These are phyloP conservation scores for Syrphus vitripennis DNA, from an alignment of 2,888 invertebrate genomes.

Conservation along the genomic window DNA sequence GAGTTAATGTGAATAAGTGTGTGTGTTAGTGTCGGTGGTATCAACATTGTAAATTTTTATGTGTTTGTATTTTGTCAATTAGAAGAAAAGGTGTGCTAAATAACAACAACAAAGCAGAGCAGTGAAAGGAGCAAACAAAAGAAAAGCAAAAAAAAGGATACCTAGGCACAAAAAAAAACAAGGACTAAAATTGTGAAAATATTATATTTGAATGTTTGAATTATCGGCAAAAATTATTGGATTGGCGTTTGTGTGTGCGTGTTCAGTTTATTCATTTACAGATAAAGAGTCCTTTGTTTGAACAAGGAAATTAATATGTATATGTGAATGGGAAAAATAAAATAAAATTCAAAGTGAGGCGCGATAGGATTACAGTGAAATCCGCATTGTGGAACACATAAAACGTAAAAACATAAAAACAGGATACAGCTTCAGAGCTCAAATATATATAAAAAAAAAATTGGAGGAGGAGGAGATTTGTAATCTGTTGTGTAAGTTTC, in stretches of 20 bases:
- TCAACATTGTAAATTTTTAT: slow-evolving; percentile 39
- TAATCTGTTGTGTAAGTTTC: slow-evolving; percentile 51
- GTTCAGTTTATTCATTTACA: slow-evolving; percentile 8
- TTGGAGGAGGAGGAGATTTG: slow-evolving; percentile 9
- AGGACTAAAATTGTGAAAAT: slow-evolving; percentile 52
- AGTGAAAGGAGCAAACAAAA: slow-evolving; percentile 5
- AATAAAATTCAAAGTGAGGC: slow-evolving; percentile 52
- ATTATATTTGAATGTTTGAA: slow-evolving; percentile 44
- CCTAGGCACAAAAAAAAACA: background rate
- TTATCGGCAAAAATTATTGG: slow-evolving; percentile 43
- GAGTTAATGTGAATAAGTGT: slow-evolving; percentile 20
- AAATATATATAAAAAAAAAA: too few relatives aligned
- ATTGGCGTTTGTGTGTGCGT: slow-evolving; percentile 26
- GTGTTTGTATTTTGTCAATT: slow-evolving; percentile 47
- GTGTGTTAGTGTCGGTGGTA: slow-evolving; percentile 39
- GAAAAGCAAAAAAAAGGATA: slow-evolving; percentile 18
- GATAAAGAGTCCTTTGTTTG: slow-evolving; percentile 47
- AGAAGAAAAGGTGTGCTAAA: slow-evolving; percentile 50
- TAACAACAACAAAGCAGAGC: slow-evolving; percentile 9
- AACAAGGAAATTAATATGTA: slow-evolving; percentile 10
- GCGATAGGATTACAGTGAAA: slow-evolving; percentile 69
- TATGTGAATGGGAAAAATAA: slow-evolving; percentile 21
- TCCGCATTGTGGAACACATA: slow-evolving; percentile 35
- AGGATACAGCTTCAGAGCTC: slow-evolving; percentile 24
- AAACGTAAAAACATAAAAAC: slow-evolving; percentile 10